A percentile compares a stretch with the other conserved stretches of the same genome.
phyloP scores from a whole-genome alignment of 2,888 invertebrate genomes.

The Melitaea athalia region DNA sequence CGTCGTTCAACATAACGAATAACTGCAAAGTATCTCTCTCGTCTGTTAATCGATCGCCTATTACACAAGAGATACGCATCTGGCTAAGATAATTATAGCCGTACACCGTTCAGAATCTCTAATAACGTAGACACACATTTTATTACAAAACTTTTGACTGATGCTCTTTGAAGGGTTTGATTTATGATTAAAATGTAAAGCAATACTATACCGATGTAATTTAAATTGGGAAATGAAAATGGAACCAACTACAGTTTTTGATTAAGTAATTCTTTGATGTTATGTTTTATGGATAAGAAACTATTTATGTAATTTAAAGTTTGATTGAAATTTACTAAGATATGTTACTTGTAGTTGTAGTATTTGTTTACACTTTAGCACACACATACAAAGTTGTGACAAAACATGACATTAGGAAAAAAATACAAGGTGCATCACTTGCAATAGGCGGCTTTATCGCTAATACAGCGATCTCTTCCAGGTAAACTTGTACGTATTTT shows the following conservation, averaged over 20 bases:
- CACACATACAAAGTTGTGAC: too few species aligned
- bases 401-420: too few species aligned
- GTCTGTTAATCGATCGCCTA: not conserved
- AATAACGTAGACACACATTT: slow-evolving; percentile 4
- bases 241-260: not conserved
- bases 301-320: too few species aligned
- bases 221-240: not conserved
- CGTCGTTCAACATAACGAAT: not conserved
- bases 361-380: too few species aligned
- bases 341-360: too few species aligned
- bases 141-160: slow-evolving; percentile 11
- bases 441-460: too few species aligned
- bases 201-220: not conserved
- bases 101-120: slow-evolving; percentile 18
- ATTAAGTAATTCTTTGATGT: not conserved
- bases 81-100: slow-evolving; percentile 22
- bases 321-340: too few species aligned
- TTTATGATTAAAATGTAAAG: slow-evolving; percentile 6
- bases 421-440: too few species aligned
- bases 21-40: slow-evolving; percentile 3
- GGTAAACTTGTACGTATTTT: too few species aligned
- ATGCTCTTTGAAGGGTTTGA: slow-evolving; percentile 16
- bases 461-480: too few species aligned
- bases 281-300: too few species aligned
- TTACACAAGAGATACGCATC: slow-evolving; percentile 25